Base-by-base conservation (phyloP, 1,140 invertebrate species). In the Drosophila ananassae region DNA sequence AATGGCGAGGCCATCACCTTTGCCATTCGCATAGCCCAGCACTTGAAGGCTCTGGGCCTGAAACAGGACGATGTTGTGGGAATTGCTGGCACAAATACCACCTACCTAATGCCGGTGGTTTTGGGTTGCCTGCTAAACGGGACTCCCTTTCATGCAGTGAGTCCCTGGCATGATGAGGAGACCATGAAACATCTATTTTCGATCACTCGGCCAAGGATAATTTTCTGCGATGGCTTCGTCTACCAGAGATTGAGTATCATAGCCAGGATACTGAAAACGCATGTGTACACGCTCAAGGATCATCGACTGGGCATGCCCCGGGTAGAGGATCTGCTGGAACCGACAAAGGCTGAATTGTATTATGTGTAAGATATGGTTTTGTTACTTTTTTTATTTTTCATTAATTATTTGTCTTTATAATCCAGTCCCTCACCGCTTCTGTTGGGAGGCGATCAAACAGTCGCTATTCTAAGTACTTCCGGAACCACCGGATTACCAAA, bases 401-500 rank as follows among this genome's bases (percentile, higher is more conserved):
- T 41, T 39, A 24, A 37, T 9, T 12, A 1, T 8, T 1, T 47
- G 10, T 25, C 32, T 12, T 3, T 17, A 10, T 12, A 1, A 21
- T 7, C 22, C 4, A 91, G 90, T 17, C 90, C 90, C 1, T 83
- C 89, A 6, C 71, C 66, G 0, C 74, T 91, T 2, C 63, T 77
- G 25, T 53, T 87, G 25, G 91, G 90, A 5, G 84, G 81, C 0
- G 90, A 91, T 58, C 83, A 91, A 55, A 90, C 87, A 3, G 87
- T 90, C 9, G 77, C 90, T 5, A 91, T 94, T 61, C 73, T 93
- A 0, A 92, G 89, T 56, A 94, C 96, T 0, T 96, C 95, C 57
- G 96, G 96, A 10, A 97, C 96, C 2, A 97, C 96, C 24, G 96
- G 96, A 41, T 83, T 94, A 12, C 96, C 96, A 0, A 97, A 97